These are phyloP conservation scores for Scyliorhinus canicula DNA, from an alignment of 2,797 vertebrate genomes.

Conservation along the genomic window DNA sequence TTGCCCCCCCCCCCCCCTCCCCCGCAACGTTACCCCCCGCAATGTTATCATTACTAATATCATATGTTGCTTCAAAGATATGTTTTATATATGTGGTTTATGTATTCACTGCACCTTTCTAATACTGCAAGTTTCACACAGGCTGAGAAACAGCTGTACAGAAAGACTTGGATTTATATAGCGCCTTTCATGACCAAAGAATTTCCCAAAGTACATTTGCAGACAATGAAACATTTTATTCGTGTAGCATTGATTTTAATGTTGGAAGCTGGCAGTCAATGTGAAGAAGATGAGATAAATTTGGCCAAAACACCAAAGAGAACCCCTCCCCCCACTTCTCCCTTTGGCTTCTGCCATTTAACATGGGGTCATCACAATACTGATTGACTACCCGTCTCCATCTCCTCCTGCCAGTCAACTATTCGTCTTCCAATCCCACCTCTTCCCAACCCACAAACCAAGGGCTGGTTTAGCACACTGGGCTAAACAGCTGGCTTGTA, in stretches of 20 bases:
- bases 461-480: too few relatives aligned
- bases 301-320: background rate
- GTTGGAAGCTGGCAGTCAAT: background rate
- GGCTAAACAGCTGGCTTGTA: too few relatives aligned
- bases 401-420: background rate
- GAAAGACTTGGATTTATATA: background rate
- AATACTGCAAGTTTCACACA: background rate
- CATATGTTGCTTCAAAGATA: too few relatives aligned
- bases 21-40: too few relatives aligned
- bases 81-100: background rate
- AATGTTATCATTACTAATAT: background rate
- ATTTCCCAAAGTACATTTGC: background rate
- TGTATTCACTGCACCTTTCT: background rate
- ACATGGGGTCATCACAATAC: background rate
- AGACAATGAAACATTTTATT: too few relatives aligned
- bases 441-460: too few relatives aligned
- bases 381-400: background rate
- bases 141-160: background rate
- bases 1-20: too few relatives aligned
- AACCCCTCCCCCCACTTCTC: background rate
- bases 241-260: background rate
- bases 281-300: background rate
- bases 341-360: background rate
- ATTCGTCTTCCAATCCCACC: background rate
- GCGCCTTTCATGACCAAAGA: background rate